Evolutionary conservation across 2,797 vertebrate species (phyloP), one percentile per base, ranked within the genome.

Genomic region (Tadarida brasiliensis): DNA sequence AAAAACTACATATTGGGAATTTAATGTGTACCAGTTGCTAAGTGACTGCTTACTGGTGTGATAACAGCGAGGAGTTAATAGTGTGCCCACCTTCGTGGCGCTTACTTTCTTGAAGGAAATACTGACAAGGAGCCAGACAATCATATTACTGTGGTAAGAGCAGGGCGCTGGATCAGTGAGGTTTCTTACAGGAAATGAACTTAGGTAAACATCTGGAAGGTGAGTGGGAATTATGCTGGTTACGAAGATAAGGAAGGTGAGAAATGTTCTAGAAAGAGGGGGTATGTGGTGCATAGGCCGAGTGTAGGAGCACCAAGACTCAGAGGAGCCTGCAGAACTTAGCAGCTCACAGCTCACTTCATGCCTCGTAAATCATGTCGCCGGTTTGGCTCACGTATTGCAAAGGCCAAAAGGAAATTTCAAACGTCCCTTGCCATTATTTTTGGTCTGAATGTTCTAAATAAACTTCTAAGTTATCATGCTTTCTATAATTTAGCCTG

Each of bases 401-500:
- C 28, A 77, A 88, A 87, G 14, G 5, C 24, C 65, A 51, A 11
- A 59, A 76, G 44, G 11, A 87, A 83, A 59, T 86, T 89, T 86
- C 24, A 56, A 77, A 51, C 54, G 22, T 26, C 15, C 7, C 4
- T 95, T 89, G 57, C 14, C 39, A 74, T 56, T 83, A 92, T 93
- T 91, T 76, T 65, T 56, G 63, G 10, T 81, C 28, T 61, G 65
- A 86, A 74, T 28, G 1, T 59, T 86, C 39, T 44, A 44, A 44
- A 49, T 20, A 59, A 94, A 74, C 3, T 85, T 96, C 17, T 70
- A 82, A 90, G 39, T 85, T 84, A 65, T 7, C 8, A 20, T 59
- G 2, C 47, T 87, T 92, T 93, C 47, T 87, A 22, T 82, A 78
- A 63, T 85, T 90, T 82, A 87, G 87, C 74, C 68, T 74, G 56